These are phyloP conservation scores for Drosophila orena DNA, from an alignment of 1,140 invertebrate species.

Conservation along the genomic window DNA sequence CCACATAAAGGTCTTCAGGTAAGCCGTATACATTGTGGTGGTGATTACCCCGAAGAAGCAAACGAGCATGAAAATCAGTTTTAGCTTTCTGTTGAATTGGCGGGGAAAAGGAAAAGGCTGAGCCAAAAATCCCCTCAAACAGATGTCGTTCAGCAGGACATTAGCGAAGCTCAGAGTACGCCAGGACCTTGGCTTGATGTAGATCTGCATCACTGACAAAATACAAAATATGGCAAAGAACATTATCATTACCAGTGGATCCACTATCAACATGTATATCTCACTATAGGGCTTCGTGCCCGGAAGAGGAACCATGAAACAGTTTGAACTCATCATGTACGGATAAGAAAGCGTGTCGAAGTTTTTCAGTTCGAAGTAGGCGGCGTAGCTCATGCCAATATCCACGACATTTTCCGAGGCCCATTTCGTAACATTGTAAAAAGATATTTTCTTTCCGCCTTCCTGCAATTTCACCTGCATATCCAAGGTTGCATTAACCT, in stretches of 20 bases:
- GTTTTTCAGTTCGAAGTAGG: not conserved
- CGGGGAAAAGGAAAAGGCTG: constrained; percentile 48
- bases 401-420: constrained; percentile 27
- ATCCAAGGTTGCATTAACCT: constrained; percentile 37
- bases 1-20: constrained; percentile 48
- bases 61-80: constrained; percentile 42
- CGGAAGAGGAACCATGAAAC: constrained; percentile 56
- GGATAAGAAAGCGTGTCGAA: constrained; percentile 46
- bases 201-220: constrained; percentile 56
- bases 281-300: constrained; percentile 15
- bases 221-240: constrained; percentile 40
- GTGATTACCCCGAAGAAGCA: constrained; percentile 52
- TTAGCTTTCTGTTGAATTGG: constrained; percentile 22
- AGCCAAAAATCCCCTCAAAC: constrained; percentile 54
- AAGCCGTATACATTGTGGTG: constrained; percentile 66
- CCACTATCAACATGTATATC: constrained; percentile 41
- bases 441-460: not conserved
- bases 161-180: constrained; percentile 4
- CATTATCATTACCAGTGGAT: constrained; percentile 6
- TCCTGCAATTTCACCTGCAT: not conserved
- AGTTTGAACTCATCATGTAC: constrained; percentile 31
- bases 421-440: constrained; percentile 9
- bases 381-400: constrained; percentile 25
- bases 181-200: constrained; percentile 45
- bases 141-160: constrained; percentile 49